Evolutionary conservation across 2,888 invertebrate genomes (phyloP).

Genomic region (Clostera curtula): DNA sequence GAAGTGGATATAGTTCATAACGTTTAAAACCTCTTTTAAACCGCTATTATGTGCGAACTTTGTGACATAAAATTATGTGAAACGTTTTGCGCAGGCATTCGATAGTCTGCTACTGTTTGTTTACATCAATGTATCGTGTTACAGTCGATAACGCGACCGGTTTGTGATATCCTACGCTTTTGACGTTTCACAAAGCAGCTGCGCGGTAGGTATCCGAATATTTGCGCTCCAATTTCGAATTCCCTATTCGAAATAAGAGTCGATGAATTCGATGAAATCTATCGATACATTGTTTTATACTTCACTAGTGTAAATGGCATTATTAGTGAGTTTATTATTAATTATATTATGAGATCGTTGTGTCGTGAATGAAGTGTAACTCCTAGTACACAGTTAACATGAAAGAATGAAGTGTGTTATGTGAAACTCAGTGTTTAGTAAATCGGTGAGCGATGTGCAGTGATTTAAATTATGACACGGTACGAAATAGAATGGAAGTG

Average conservation of each 20-base stretch:
- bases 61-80: no score
- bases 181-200: conserved; percentile 9
- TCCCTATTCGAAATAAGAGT: background rate
- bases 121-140: conserved; percentile 38
- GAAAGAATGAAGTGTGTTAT: background rate
- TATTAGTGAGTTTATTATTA: background rate
- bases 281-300: no score
- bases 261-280: no score
- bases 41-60: no score
- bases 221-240: no score
- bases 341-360: background rate
- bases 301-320: conserved; percentile 8
- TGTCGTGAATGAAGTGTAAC: background rate
- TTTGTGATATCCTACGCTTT: conserved; percentile 22
- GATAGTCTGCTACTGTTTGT: conserved; percentile 37
- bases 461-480: conserved; percentile 8
- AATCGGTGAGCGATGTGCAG: conserved; percentile 6
- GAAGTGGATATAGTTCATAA: background rate
- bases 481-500: conserved; percentile 15
- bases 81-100: conserved; percentile 32
- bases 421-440: conserved; percentile 3
- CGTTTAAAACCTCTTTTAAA: conserved; percentile 1
- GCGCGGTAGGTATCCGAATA: no score
- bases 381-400: background rate
- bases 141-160: conserved; percentile 42